Conservation (phyloP, 1,140 invertebrate genomes). For the Drosophila setifemur region DNA sequence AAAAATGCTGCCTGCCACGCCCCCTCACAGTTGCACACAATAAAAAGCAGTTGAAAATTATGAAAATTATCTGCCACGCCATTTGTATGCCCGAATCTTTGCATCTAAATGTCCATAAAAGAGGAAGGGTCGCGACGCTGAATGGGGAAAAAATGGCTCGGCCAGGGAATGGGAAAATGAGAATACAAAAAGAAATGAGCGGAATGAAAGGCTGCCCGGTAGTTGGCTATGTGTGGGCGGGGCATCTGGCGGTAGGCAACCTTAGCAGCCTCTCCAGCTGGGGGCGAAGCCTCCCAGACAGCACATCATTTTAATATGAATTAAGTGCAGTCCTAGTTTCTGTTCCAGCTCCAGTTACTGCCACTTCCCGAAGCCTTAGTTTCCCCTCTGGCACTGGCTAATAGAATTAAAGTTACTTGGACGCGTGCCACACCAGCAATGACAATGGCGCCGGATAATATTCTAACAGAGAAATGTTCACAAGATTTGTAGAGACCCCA, state of each 20-base stretch:
- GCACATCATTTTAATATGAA: conserved; percentile 69
- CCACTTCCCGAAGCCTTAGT: background rate
- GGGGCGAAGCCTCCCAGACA: conserved; percentile 42
- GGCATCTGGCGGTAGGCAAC: no score
- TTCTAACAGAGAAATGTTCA: no score
- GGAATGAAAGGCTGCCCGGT: background rate
- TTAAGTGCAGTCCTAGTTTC: conserved; percentile 47
- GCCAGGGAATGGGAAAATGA: conserved; percentile 4
- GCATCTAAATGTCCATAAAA: conserved; percentile 79
- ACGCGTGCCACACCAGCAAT: no score
- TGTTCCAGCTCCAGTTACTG: conserved; percentile 13
- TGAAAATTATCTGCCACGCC: conserved; percentile 76
- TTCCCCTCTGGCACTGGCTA: conserved; percentile 2
- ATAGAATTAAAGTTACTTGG: background rate
- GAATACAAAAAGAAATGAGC: conserved; percentile 9
- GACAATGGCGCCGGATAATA: no score
- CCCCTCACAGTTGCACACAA: conserved; percentile 57
- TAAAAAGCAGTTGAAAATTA: conserved; percentile 79
- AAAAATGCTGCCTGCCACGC: conserved; percentile 28
- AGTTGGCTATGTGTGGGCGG: conserved; percentile 46
- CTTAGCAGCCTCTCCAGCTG: background rate
- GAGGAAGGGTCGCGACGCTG: conserved; percentile 56
- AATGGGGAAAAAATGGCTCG: conserved; percentile 24
- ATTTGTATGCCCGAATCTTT: conserved; percentile 79
- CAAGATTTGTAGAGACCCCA: no score